Base-by-base conservation (phyloP, 2,113 vertebrate species). In the Onychorhynchus coronatus region DNA sequence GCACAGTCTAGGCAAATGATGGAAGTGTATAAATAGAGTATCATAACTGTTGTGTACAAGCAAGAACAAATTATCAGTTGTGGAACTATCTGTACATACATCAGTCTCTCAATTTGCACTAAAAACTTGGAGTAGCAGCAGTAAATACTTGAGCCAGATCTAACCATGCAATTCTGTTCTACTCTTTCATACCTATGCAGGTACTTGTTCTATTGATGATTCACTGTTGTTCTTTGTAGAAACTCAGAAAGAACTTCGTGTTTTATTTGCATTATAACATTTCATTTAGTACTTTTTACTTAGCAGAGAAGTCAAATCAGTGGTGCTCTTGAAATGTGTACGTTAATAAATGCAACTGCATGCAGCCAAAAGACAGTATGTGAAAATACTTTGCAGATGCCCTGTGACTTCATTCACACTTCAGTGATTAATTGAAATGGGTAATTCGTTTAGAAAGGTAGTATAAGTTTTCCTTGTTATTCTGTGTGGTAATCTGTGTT, bases 391-490 rank as follows among this genome's bases (percentile, higher is more conserved):
- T 85, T 91, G 58, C 91, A 85, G 67, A 55, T 88, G 53, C 70
- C 37, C 42, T 39, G 63, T 88, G 78, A 91, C 59, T 96, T 93
- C 62, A 89, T 92, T 87, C 77, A 68, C 5, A 9, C 86, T 76
- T 87, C 68, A 67, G 55, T 67, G 85, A 93, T 94, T 93, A 91
- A 95, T 66, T 88, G 67, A 88, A 94, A 86, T n/a, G 46, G 55
- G 15, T 91, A 77, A 96, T 96, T 95, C 63, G 83, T 93, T 80
- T 39, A 70, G 93, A 96, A 93, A 93, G 82, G 91, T 78, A 86
- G 25, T 85, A 3, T 83, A 30, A 86, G 39, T 95, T 96, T 96
- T 90, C 59, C 35, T 83, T 85, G 81, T 80, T 96, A 88, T 93
- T 95, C 89, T 93, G 5, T 37, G 91, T 67, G 67, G 67, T 94